Base-by-base conservation (phyloP, 92 coral and sea anemone species). In the Epizoanthus scotinus region DNA sequence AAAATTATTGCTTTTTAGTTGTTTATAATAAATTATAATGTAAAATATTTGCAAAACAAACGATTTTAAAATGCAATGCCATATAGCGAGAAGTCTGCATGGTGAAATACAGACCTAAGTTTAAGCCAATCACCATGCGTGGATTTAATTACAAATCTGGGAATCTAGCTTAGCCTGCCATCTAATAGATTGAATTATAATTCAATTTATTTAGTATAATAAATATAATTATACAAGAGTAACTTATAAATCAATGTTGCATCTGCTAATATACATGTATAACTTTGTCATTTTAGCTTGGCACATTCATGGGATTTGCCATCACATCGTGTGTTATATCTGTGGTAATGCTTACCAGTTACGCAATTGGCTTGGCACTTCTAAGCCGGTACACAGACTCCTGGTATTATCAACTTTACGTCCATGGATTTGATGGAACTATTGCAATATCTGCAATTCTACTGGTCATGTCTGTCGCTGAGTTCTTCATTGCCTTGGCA, bases 281-380 rank as follows among this genome's bases (percentile, higher is more conserved):
- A 47, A 6, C 53, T 67, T 67, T 18, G 27, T 67, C 5, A 36
- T 71, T 71, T 71, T 38, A 71, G 77, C 62, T 71, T 24, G 77
- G 77, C 22, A 71, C 61, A 49, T 52, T 71, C 42, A 12, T 71
- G 62, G 77, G 77, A 8, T 71, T 71, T 44, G 44, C 77, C 20
- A 22, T 71, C 26, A 71, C 77, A 13, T 13, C 77, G 0, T 49
- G 77, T 47, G 62, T 70, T 29, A 5, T 70, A 36, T 70, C 77
- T 47, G 77, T 40, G 9, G 8, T 50, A 15, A 70, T 70, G 36
- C 22, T 70, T 3, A 70, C 50, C 38, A 44, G 40, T 21, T 70
- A 70, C 1, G 61, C 77, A 0, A 2, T 70, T 24, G 77, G 60
- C 15, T 50, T 70, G 77, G 1, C 19, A 25, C 1, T 9, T 2